These are phyloP conservation scores for Eristalinus sepulchralis DNA, from an alignment of 2,888 invertebrate species.

Conservation along the genomic window DNA sequence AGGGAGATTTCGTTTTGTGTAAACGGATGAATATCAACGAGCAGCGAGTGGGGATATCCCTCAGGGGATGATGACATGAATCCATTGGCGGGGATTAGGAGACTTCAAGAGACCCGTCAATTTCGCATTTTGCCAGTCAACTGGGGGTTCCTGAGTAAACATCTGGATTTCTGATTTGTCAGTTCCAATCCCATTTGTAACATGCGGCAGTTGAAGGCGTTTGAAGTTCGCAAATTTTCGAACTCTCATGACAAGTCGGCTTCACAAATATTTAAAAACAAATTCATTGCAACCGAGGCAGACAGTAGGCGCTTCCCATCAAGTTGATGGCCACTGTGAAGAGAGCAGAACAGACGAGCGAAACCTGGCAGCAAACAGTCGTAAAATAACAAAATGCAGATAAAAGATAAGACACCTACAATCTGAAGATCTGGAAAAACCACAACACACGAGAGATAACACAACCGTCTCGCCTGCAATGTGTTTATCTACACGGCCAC, in stretches of 20 bases:
- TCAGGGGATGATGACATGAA: background rate
- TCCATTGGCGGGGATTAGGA: background rate
- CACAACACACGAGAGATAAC: background rate
- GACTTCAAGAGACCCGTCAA: too few species aligned
- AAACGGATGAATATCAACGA: background rate
- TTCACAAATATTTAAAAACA: too few species aligned
- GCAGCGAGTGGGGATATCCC: too few species aligned
- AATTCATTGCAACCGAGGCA: too few species aligned
- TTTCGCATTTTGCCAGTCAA: too few species aligned
- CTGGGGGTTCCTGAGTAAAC: too few species aligned
- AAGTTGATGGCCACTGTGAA: background rate
- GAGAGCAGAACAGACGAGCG: background rate
- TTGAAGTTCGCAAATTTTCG: too few species aligned
- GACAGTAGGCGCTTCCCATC: background rate
- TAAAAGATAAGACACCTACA: conserved; percentile 38
- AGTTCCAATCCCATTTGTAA: too few species aligned
- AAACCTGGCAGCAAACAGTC: background rate
- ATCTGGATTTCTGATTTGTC: too few species aligned
- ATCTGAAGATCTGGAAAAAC: background rate
- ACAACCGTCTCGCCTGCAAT: background rate
- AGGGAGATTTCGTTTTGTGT: background rate
- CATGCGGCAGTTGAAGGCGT: too few species aligned
- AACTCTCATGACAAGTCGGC: too few species aligned
- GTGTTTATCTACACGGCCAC: background rate
- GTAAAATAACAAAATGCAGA: conserved; percentile 29